Evolutionary conservation across 1,140 invertebrate genomes (phyloP), one percentile per base, ranked within the genome.

Genomic region (Bicyclus anynana): DNA sequence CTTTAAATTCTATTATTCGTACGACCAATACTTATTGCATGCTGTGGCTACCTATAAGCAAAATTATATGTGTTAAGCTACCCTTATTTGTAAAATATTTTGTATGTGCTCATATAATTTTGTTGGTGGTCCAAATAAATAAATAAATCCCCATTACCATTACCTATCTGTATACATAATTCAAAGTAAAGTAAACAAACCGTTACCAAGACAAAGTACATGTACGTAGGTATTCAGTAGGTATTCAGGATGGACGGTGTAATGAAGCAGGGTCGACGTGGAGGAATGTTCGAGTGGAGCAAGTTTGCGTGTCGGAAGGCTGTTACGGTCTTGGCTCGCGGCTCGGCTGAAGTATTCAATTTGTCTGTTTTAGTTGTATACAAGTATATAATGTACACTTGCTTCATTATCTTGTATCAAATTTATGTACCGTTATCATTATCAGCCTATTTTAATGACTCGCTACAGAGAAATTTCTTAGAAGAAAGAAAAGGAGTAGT

Each of bases 261-360:
- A 65, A 71, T 56, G 53, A 70, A 62, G 73, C 61, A 70, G 35
- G 44, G 67, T 53, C 70, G 69, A 75, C 68, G 59, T 62, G 59
- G 47, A 57, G 63, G 60, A 75, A 71, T 77, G 61, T 52, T 61
- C 53, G 64, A 62, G 51, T 50, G 46, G 48, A 67, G 62, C 55
- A 54, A 66, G 56, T 61, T 75, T 40, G 66, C 65, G 62, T 73
- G 64, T 46, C 59, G 33, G 44, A 37, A 55, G 48, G 44, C 47
- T 50, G 37, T 71, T 68, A 67, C 53, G 52, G 49, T 50, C 46
- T 26, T 23, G 23, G n/a, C n/a, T 23, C 3, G 38, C 12, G 47
- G 17, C 17, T 44, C 40, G 20, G 38, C 49, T n/a, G 18, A 47
- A 47, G 44, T 51, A 51, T 51, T 38, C 49, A 35, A 51, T 51